Evolutionary conservation across 2,113 vertebrate genomes (phyloP).

Genomic region (Neolamprologus kungweensis): DNA sequence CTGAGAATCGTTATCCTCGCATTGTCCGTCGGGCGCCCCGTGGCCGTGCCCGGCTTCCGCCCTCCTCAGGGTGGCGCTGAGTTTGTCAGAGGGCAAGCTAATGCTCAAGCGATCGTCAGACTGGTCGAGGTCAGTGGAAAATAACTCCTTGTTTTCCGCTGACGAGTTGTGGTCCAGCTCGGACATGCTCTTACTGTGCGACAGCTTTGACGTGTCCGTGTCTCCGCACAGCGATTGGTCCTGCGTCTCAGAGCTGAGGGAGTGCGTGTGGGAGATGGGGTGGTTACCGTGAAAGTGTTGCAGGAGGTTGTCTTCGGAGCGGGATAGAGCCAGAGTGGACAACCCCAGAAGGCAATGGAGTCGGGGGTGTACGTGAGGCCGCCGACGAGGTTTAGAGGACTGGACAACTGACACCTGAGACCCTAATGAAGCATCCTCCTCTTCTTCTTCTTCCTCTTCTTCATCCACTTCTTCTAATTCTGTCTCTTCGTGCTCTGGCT

Average conservation of each 20-base stretch:
- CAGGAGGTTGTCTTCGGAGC: conserved; percentile 86
- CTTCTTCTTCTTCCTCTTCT: conserved; percentile 35
- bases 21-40: background rate
- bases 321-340: conserved; percentile 63
- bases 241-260: background rate
- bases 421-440: conserved; percentile 53
- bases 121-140: background rate
- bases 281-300: conserved; percentile 56
- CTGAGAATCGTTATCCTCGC: background rate
- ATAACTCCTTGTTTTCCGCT: background rate
- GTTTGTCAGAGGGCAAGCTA: conserved; percentile 28
- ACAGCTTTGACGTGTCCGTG: background rate
- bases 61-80: conserved; percentile 28
- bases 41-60: background rate
- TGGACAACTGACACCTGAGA: conserved; percentile 51
- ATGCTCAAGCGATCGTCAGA: background rate
- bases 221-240: background rate
- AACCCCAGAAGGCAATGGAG: conserved; percentile 52
- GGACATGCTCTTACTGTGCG: conserved; percentile 77
- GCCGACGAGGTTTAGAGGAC: conserved; percentile 73
- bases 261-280: background rate
- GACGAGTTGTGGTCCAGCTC: conserved; percentile 61
- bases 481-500: conserved; percentile 36
- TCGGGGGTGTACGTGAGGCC: conserved; percentile 72
- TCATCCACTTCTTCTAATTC: conserved; percentile 31